Evolutionary conservation across 2,888 invertebrate species (phyloP), one percentile per base, ranked within the genome.

Genomic region (Liopterus haemorrhoidalis): DNA sequence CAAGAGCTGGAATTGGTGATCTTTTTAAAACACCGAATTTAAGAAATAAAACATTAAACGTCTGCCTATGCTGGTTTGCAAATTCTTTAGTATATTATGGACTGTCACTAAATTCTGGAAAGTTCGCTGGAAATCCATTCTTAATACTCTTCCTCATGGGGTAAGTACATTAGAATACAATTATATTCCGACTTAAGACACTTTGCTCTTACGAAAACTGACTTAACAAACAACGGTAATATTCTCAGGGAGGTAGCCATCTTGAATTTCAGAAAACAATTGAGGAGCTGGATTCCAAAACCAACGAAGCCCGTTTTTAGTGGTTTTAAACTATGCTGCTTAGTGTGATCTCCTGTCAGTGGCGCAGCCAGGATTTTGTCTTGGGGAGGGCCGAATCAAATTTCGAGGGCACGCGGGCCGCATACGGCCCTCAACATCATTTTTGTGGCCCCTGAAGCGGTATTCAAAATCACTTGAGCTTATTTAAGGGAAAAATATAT

Each of bases 81-180:
- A 89, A 88, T 63, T 85, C 89, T 2, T 73, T 90, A 48, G 86
- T 83, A 1, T 91, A 90, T 66, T 90, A 90, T 57, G 90, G 90
- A 0, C 69, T 91, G 1, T 87, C 89, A 0, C 65, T 91, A 39
- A 88, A 84, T 57, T 80, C 85, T 0, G 87, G 87, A 3, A 84
- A 80, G 57, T 69, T 90, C n/a, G 76, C 81, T 51, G 89, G 85
- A 11, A 87, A 90, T 65, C 89, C 90, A 0, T 89, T 78, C 64
- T 64, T 90, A 8, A 83, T 86, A 55, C 72, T 85, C 40, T 88
- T 88, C 57, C 73, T 88, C 5, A 79, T 83, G 69, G 70, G 68
- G 45, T 45, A 45, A 39, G 39, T 16, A 4, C 20, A 8, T 8
- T 22, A 22, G 8, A 8, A 8, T 8, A 22, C 8, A 8, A 22